These are phyloP conservation scores for Ptychadena robeensis DNA, from an alignment of 2,797 vertebrate species.

Conservation along the genomic window DNA sequence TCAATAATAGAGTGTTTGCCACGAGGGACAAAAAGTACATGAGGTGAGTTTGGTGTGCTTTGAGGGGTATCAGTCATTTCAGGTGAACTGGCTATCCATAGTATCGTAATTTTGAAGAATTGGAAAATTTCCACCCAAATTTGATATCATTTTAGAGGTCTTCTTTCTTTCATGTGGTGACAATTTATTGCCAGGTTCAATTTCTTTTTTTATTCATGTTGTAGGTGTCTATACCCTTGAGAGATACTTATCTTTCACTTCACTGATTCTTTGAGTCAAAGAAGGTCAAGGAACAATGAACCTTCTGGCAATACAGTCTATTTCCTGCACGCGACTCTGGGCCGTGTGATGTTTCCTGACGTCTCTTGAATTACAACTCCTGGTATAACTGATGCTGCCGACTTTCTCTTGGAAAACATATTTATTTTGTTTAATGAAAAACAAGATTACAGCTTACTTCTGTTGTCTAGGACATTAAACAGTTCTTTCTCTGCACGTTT, in stretches of 20 bases:
- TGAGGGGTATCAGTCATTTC: background rate
- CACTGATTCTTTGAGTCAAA: background rate
- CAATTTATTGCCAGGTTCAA: background rate
- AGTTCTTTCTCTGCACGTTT: background rate
- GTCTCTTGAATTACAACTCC: background rate
- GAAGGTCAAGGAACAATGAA: slow-evolving; percentile 5
- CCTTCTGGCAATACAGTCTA: background rate
- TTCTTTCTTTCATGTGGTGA: background rate
- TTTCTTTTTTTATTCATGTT: background rate
- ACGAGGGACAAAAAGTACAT: too few species aligned
- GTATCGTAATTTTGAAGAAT: background rate
- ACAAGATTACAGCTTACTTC: slow-evolving; percentile 1
- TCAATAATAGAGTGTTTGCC: too few species aligned
- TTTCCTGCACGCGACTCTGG: background rate
- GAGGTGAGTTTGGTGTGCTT: too few species aligned
- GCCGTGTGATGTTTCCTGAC: background rate
- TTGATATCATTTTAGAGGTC: background rate
- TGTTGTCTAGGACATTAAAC: background rate
- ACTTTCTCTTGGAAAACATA: background rate
- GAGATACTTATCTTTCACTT: slow-evolving; percentile 4
- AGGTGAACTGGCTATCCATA: background rate
- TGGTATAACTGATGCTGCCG: background rate
- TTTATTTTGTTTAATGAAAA: slow-evolving; percentile 18
- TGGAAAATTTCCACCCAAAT: background rate
- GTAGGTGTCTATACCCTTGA: slow-evolving; percentile 6